phyloP scores from a whole-genome alignment of 2,888 invertebrate species.

The Orchesellides sinensis region DNA sequence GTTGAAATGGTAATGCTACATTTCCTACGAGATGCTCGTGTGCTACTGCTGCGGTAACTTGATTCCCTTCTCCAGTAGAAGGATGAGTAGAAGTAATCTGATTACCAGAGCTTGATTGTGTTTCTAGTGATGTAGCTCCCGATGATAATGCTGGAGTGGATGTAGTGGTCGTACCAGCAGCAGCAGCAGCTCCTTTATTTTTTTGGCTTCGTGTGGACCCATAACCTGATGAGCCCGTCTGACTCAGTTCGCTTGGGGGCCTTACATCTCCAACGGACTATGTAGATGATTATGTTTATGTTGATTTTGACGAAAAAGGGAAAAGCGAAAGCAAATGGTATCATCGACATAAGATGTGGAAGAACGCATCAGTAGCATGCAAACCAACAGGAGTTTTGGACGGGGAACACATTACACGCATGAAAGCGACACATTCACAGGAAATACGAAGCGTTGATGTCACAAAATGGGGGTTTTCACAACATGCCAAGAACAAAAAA shows the following conservation, averaged over 20 bases:
- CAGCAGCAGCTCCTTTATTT: slow-evolving; percentile 67
- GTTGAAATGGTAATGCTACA: slow-evolving; percentile 28
- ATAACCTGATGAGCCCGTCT: slow-evolving; percentile 78
- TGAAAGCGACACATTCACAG: slow-evolving; percentile 3
- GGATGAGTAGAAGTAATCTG: slow-evolving; percentile 52
- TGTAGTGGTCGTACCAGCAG: slow-evolving; percentile 24
- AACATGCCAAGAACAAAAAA: slow-evolving; percentile 65
- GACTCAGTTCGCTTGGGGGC: slow-evolving; percentile 77
- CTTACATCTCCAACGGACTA: slow-evolving; percentile 75
- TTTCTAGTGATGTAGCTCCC: slow-evolving; percentile 52
- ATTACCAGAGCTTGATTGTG: slow-evolving; percentile 62
- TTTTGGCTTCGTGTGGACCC: slow-evolving; percentile 78
- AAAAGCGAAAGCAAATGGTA: slow-evolving; percentile 37
- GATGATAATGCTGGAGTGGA: slow-evolving; percentile 29
- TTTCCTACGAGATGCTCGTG: slow-evolving; percentile 28
- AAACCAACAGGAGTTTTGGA: neutral
- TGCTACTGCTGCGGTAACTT: slow-evolving; percentile 32
- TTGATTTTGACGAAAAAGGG: slow-evolving; percentile 49
- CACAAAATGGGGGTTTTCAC: slow-evolving; percentile 33
- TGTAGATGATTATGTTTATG: slow-evolving; percentile 33
- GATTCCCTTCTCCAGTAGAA: slow-evolving; percentile 21
- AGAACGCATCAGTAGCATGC: neutral
- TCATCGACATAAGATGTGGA: neutral
- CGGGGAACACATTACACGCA: slow-evolving; percentile 25
- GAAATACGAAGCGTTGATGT: slow-evolving; percentile 1